These are phyloP conservation scores for Conomelus anceps DNA, from an alignment of 2,888 invertebrate species.

Conservation along the genomic window DNA sequence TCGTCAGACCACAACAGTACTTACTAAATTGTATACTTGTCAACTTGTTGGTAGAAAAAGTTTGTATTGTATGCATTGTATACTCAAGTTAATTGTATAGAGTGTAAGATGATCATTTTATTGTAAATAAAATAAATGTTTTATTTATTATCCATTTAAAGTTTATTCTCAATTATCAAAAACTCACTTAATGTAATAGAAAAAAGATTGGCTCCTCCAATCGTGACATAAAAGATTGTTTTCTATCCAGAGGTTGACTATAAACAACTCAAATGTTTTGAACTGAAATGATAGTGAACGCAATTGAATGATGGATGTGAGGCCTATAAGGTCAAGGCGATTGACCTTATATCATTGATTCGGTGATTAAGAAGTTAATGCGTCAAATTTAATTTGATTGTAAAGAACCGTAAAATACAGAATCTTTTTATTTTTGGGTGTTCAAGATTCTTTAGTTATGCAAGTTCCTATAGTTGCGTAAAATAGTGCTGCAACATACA, in stretches of 20 bases:
- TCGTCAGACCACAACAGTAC: no score
- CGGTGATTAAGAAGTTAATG: not conserved
- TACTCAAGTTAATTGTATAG: not conserved
- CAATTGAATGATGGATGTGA: no score
- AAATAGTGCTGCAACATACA: no score
- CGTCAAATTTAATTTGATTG: not conserved
- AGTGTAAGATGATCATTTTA: not conserved
- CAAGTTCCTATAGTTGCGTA: no score
- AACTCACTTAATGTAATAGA: not conserved
- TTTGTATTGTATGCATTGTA: not conserved
- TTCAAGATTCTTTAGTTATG: no score
- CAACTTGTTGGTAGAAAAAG: not conserved
- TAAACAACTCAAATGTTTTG: no score
- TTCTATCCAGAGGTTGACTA: not conserved
- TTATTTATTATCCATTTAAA: not conserved
- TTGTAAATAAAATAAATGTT: conserved; percentile 8
- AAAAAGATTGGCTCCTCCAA: no score
- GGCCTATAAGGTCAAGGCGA: not conserved
- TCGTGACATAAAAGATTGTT: no score
- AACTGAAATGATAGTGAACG: no score
- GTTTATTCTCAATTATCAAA: not conserved
- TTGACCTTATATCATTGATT: not conserved
- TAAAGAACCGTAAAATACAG: no score
- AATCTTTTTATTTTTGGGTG: no score
- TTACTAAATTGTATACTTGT: no score